Percentiles rank a stretch among this genome's conserved stretches.
Evolutionary conservation across 2,888 invertebrate genomes (phyloP).

Genomic region (Hirtodrosophila alboralis): DNA sequence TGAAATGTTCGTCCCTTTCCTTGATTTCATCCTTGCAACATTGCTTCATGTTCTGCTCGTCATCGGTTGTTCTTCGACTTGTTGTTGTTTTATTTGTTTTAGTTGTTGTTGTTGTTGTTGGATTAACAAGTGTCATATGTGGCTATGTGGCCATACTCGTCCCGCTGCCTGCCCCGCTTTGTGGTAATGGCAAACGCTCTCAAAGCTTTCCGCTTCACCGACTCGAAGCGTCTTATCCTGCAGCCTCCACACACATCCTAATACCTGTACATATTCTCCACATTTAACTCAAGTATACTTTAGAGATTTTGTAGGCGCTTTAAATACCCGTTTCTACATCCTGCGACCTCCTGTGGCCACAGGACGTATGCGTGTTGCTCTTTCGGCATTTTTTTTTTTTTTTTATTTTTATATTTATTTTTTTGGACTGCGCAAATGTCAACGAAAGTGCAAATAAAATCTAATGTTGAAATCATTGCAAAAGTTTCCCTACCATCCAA

Average conservation of each 20-base stretch:
- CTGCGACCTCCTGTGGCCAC: constrained; percentile 2
- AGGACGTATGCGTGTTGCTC: constrained; percentile 39
- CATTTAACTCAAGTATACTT: constrained; percentile 79
- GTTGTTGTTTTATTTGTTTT: constrained; percentile 8
- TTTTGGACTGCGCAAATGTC: constrained; percentile 71
- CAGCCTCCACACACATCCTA: not conserved
- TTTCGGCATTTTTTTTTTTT: constrained; percentile 30
- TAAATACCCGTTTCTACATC: constrained; percentile 42
- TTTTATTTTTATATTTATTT: constrained; percentile 27
- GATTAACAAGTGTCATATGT: constrained; percentile 79
- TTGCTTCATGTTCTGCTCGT: constrained; percentile 52
- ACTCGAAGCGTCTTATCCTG: constrained; percentile 19
- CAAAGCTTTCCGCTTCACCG: constrained; percentile 53
- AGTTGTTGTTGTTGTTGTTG: constrained; percentile 47
- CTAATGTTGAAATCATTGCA: constrained; percentile 80
- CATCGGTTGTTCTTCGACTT: constrained; percentile 37
- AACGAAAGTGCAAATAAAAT: constrained; percentile 80
- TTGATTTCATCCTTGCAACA: constrained; percentile 23
- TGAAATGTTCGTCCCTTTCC: constrained; percentile 31
- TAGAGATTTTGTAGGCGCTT: constrained; percentile 77
- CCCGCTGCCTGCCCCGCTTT: constrained; percentile 8
- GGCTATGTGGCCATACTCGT: constrained; percentile 41
- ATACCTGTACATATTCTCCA: constrained; percentile 48
- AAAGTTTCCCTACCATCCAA: constrained; percentile 53
- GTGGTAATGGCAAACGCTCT: constrained; percentile 57